phyloP scores from a whole-genome alignment of 2,888 invertebrate genomes.

The Sminthurinus aureus region DNA sequence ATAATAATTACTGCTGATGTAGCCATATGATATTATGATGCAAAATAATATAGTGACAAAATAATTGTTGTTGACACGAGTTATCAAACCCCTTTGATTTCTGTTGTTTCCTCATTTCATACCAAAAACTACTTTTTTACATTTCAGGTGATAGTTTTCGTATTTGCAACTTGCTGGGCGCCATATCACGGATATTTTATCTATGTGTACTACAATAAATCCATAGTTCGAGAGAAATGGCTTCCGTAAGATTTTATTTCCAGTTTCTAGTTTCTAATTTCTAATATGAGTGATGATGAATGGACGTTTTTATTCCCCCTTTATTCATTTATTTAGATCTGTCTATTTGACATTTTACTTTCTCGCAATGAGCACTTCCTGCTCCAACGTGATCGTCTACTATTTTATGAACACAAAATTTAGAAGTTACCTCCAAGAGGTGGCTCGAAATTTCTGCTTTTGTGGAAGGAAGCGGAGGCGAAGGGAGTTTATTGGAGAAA shows the following conservation, averaged over 20 bases:
- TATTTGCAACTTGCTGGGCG: slow-evolving; percentile 85
- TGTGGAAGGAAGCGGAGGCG: not conserved
- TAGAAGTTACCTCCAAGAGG: slow-evolving; percentile 55
- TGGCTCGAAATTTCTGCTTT: slow-evolving; percentile 42
- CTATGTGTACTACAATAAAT: slow-evolving; percentile 77
- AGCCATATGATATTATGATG: too few relatives aligned
- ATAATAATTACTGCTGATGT: too few relatives aligned
- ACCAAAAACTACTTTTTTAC: too few relatives aligned
- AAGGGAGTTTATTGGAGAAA: slow-evolving; percentile 62
- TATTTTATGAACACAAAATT: slow-evolving; percentile 87
- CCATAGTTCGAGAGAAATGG: slow-evolving; percentile 72
- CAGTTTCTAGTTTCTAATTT: too few relatives aligned
- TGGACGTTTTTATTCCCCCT: too few relatives aligned
- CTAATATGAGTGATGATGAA: too few relatives aligned
- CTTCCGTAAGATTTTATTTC: slow-evolving; percentile 67
- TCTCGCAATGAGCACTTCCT: slow-evolving; percentile 89
- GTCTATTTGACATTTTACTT: slow-evolving; percentile 86
- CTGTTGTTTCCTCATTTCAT: too few relatives aligned
- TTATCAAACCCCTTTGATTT: too few relatives aligned
- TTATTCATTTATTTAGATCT: slow-evolving; percentile 64
- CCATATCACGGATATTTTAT: slow-evolving; percentile 87
- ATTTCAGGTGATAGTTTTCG: slow-evolving; percentile 72
- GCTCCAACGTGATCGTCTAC: slow-evolving; percentile 74
- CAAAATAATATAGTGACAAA: too few relatives aligned
- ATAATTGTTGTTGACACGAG: too few relatives aligned